Evolutionary conservation across 1,140 invertebrate species (phyloP), one percentile per base, ranked within the genome.

Genomic region (Frieseomelitta varia): DNA sequence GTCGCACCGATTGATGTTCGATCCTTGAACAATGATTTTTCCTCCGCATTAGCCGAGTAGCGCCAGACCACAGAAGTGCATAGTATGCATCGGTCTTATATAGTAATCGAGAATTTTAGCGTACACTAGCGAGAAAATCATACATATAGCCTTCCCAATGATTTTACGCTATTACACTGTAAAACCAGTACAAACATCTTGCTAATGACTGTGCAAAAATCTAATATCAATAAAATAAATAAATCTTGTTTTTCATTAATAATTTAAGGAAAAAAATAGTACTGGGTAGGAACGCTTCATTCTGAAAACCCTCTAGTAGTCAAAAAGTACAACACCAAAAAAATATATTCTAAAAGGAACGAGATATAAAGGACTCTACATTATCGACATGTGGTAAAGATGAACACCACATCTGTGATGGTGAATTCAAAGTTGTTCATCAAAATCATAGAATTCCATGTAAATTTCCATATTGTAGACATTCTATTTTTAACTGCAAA

Each of bases 61-160:
- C n/a, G 8, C n/a, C 90, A 71, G 90, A 91, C 90, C 90, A 91
- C 80, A n/a, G 19, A 19, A 3, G 1, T 2, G 61, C 0, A 0
- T 21, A 0, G 0, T 6, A 8, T n/a, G 1, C 4, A 58, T 3
- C 17, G 0, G 0, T 14, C 69, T 90, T 90, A 90, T 91, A 91
- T 88, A 90, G 24, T 24, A 76, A 84, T 0, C 4, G 14, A 4
- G 15, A 12, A 8, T 4, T 15, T 4, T 14, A 53, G 1, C 21
- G 11, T 77, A 2, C 30, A 68, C 77, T 86, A 53, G 78, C 81
- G 90, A 90, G 84, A 91, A 90, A 90, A 21, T 1, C 14, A 8
- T 12, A 15, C 24, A 17, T 10, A 0, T 1, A 19, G 4, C 0
- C 1, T 2, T 39, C 24, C 0, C 8, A 2, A n/a, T 17, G 4